phyloP scores from a whole-genome alignment of 1,140 invertebrate genomes.

The Drosophila gunungcola region DNA sequence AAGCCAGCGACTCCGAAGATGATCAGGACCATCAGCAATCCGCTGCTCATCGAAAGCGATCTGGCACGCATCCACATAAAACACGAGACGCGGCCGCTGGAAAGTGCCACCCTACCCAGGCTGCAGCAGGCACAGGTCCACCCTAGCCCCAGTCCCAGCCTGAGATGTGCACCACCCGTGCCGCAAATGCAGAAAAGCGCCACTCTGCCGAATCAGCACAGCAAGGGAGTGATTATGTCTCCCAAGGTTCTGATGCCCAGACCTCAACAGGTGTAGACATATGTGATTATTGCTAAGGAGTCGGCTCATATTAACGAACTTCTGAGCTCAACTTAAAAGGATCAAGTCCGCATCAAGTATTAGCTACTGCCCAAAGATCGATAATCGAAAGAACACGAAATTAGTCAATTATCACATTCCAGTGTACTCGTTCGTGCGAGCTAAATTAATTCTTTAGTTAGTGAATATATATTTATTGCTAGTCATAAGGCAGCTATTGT shows the following conservation, averaged over 20 bases:
- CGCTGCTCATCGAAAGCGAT: conserved; percentile 64
- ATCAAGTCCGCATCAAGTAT: conserved; percentile 33
- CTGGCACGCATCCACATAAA: conserved; percentile 66
- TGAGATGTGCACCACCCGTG: conserved; percentile 66
- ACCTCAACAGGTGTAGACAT: conserved; percentile 19
- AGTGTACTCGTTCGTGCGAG: conserved; percentile 9
- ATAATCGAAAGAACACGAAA: conserved; percentile 22
- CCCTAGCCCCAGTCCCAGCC: conserved; percentile 60
- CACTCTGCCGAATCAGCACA: conserved; percentile 39
- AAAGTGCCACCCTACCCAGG: conserved; percentile 57
- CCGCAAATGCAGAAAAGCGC: conserved; percentile 25
- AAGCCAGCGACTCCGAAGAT: conserved; percentile 36
- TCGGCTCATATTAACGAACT: background rate
- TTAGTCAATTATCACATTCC: conserved; percentile 34
- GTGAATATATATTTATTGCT: conserved; percentile 24
- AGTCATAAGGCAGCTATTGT: conserved; percentile 15
- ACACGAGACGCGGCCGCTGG: conserved; percentile 62
- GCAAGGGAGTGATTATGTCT: conserved; percentile 64
- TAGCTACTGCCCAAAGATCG: conserved; percentile 54
- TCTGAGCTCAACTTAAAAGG: conserved; percentile 9
- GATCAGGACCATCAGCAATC: conserved; percentile 69
- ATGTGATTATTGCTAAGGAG: background rate
- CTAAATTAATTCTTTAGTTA: conserved; percentile 10
- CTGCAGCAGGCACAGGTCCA: conserved; percentile 39
- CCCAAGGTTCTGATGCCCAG: conserved; percentile 63